Evolutionary conservation across 2,888 invertebrate species (phyloP).

Genomic region (Brachyptera putata): DNA sequence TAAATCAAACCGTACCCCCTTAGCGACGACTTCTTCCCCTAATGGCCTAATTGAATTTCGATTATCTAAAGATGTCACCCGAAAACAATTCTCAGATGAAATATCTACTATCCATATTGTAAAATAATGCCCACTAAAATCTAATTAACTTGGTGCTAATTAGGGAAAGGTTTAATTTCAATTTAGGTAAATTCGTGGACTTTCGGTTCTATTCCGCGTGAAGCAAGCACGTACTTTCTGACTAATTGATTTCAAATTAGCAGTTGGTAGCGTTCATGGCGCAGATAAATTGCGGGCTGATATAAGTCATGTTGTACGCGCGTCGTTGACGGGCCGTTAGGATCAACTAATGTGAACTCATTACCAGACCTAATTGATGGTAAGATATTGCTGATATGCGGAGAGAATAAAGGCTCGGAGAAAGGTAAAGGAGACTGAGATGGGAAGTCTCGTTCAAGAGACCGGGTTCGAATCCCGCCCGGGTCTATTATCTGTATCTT

Average conservation of each 20-base stretch:
- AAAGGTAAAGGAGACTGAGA: too few relatives aligned
- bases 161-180: conserved; percentile 7
- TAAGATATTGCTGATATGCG: too few relatives aligned
- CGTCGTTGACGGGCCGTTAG: too few relatives aligned
- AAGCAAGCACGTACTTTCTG: neutral
- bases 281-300: neutral
- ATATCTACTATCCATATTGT: conserved; percentile 28
- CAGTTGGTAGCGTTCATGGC: neutral
- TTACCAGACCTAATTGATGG: too few relatives aligned
- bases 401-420: too few relatives aligned
- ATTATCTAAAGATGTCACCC: conserved; percentile 42
- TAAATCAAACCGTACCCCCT: conserved; percentile 30
- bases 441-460: too few relatives aligned
- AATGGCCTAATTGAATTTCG: conserved; percentile 46
- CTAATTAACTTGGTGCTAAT: conserved; percentile 16
- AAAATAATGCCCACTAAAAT: conserved; percentile 27
- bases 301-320: neutral
- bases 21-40: conserved; percentile 36
- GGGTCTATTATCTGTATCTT: too few relatives aligned
- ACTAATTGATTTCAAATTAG: conserved; percentile 26
- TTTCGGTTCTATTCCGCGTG: neutral
- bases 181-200: neutral
- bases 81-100: conserved; percentile 24
- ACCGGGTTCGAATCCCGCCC: too few relatives aligned
- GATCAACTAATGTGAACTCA: too few relatives aligned